phyloP scores from a whole-genome alignment of 2,888 invertebrate species.

The Orthonychiurus folsomi region DNA sequence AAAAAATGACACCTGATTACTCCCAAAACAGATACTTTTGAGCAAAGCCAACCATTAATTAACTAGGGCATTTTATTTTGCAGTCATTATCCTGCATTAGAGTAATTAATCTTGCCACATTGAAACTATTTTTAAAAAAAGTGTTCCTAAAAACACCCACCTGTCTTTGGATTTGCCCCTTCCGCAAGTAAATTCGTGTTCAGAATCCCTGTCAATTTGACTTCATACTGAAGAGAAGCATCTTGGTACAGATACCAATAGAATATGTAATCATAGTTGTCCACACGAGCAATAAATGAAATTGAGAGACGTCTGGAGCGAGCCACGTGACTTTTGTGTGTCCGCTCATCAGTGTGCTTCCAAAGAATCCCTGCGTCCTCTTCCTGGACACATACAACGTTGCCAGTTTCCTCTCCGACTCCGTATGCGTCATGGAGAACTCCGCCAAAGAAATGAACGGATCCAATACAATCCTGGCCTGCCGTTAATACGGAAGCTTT shows the following conservation, averaged over 20 bases:
- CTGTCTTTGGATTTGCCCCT: not conserved
- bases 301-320: conserved; percentile 19
- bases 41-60: too few species aligned
- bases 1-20: too few species aligned
- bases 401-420: not conserved
- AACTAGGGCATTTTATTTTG: too few species aligned
- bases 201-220: conserved; percentile 20
- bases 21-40: too few species aligned
- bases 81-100: too few species aligned
- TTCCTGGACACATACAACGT: conserved; percentile 19
- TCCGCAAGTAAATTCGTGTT: conserved; percentile 12
- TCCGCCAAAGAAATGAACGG: conserved; percentile 16
- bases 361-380: conserved; percentile 29
- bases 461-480: conserved; percentile 20
- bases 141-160: too few species aligned
- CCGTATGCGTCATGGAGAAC: conserved; percentile 20
- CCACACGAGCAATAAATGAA: conserved; percentile 12
- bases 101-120: too few species aligned
- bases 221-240: conserved; percentile 21
- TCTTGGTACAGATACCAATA: conserved; percentile 28
- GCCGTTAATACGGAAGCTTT: conserved; percentile 1
- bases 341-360: conserved; percentile 22
- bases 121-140: too few species aligned
- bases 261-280: conserved; percentile 28
- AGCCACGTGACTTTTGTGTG: conserved; percentile 11